Evolutionary conservation across 2,888 invertebrate genomes (phyloP), one percentile per base, ranked within the genome.

Genomic region (Junonia oenone): DNA sequence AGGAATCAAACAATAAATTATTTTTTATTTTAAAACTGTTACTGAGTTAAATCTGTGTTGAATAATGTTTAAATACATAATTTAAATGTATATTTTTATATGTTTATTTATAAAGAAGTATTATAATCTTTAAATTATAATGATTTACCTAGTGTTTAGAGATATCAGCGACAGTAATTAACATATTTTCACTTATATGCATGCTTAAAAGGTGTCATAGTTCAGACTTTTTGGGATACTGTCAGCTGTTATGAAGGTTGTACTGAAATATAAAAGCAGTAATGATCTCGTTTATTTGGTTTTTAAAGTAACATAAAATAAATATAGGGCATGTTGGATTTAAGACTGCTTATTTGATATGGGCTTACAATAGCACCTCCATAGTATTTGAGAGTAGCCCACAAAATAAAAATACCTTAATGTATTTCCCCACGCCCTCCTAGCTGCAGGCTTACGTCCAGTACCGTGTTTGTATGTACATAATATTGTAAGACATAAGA

Each of bases 1-100:
- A 61, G 58, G 66, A 67, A 65, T 67, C 45, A 14, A 64, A 65
- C 69, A 68, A 64, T n/a, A n/a, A n/a, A n/a, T 68, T 65, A 62
- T 66, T 58, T 62, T 68, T 79, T 76, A 77, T 69, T 75, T 73
- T 68, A 73, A 73, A 75, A 72, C 73, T 81, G 80, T 84, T 85
- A 76, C 69, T 83, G 73, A 81, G 77, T 81, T 82, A 71, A 82
- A 75, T 76, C 75, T 82, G 74, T 82, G 81, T 83, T 86, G 75
- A 80, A 75, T 85, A 79, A 83, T 84, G 74, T 83, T 82, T 75
- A 78, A 79, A 75, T 71, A 77, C 75, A 79, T 82, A 77, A 79
- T 83, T 76, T 75, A 73, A 83, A 85, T 81, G 80, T 84, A 84
- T 85, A 86, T 87, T 86, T 87, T 85, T 85, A 84, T 86, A 86